Conservation (phyloP, 2,113 vertebrate genomes). For the Corythornis vintsioides region DNA sequence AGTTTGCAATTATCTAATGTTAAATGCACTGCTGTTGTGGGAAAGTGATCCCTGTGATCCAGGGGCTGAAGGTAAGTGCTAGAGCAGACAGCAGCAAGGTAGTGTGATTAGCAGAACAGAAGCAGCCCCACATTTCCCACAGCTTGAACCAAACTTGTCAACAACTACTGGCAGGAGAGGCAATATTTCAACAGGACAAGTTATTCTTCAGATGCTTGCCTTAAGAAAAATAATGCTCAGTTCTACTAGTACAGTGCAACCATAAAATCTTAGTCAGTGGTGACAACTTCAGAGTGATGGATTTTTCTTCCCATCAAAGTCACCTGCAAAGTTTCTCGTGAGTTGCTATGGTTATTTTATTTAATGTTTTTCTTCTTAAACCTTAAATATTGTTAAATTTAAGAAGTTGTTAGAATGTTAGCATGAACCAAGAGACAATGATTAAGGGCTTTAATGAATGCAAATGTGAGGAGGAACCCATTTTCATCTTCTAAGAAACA, state of each 20-base stretch:
- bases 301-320: not conserved
- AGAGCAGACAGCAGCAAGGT: not conserved
- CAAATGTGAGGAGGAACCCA: not conserved
- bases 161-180: not conserved
- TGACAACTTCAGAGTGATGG: not conserved
- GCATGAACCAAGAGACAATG: not conserved
- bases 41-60: not conserved
- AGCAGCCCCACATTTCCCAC: accelerated
- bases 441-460: conserved; percentile 18
- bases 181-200: not conserved
- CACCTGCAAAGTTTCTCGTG: not conserved
- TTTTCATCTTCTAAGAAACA: conserved; percentile 9
- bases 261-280: not conserved
- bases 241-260: not conserved
- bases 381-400: not conserved
- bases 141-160: not conserved
- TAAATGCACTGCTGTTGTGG: not conserved
- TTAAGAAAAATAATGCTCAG: not conserved
- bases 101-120: not conserved
- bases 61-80: not conserved
- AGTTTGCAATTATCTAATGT: not conserved
- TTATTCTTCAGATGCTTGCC: not conserved
- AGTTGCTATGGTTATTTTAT: not conserved
- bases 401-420: not conserved
- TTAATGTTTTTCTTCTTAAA: not conserved